Base-by-base conservation (phyloP, 1,140 invertebrate species). In the Drosophila setifemur region DNA sequence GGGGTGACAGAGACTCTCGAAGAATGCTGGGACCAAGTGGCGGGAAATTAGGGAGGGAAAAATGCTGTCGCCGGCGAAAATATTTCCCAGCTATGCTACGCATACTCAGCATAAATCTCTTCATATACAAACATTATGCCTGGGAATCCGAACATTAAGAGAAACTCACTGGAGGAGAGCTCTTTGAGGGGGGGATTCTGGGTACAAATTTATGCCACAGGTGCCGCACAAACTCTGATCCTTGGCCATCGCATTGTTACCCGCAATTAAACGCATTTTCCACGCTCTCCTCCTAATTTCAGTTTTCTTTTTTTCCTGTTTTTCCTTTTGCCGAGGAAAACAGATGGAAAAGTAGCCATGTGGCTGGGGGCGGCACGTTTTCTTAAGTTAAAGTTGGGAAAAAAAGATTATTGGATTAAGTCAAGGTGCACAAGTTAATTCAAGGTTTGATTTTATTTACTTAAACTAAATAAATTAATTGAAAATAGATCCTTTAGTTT, bases 21-120 rank as follows among this genome's bases (percentile, higher is more conserved):
- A 12, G 12, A 23, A 7, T 1, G 48, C 2, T 8, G 3, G 18
- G 8, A 9, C 19, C 25, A 14, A 23, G n/a, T 14, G 4, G n/a
- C n/a, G 2, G 2, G 5, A 66, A 48, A 63, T 37, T 48, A 61
- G 18, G 33, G 26, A 37, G 8, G 7, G 8, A 58, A 54, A 61
- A 39, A 45, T 52, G 42, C 33, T 50, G 44, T 45, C 43, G 43
- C 33, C 53, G 48, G 25, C 53, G 25, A 82, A 37, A 85, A 76
- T 71, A 71, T 71, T 79, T 74, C 37, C 63, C 28, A 52, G 71
- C 53, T 47, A 78, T 66, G 73, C 68, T 82, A 76, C 73, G 79
- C 73, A 85, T 78, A 83, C 82, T 83, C 79, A 64, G 79, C 73
- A 85, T 85, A 85, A 82, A 85, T 82, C 78, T 85, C 61, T 61